These are phyloP conservation scores for Esox lucius DNA, from an alignment of 2,797 vertebrate species.

Conservation along the genomic window DNA sequence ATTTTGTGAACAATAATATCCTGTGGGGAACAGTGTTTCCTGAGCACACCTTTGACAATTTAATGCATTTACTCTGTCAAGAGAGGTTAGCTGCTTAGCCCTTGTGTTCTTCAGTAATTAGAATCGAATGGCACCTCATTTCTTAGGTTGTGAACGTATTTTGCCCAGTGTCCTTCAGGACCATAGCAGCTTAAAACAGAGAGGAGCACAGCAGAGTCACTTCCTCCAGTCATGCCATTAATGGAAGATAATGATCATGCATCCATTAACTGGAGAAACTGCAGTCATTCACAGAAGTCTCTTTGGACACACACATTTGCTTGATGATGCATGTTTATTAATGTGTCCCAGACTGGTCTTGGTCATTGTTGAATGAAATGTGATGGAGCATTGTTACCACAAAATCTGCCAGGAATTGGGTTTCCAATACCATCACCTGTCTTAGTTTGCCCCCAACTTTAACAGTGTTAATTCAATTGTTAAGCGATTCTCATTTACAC, in stretches of 20 bases:
- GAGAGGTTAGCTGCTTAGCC: not conserved
- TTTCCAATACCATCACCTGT: too few relatives aligned
- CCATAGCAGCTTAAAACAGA: not conserved
- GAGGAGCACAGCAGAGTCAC: not conserved
- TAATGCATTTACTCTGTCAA: not conserved
- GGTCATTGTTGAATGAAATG: not conserved
- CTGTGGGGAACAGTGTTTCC: not conserved
- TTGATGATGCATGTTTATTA: not conserved
- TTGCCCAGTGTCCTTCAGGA: not conserved
- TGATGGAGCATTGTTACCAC: too few relatives aligned
- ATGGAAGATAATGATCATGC: not conserved
- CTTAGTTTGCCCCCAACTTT: too few relatives aligned
- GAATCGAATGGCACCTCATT: not conserved
- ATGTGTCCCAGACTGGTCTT: not conserved
- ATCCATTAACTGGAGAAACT: not conserved
- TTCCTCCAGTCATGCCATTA: not conserved
- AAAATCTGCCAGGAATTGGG: too few relatives aligned
- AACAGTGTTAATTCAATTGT: too few relatives aligned
- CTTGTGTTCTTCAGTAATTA: not conserved
- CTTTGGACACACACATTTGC: constrained; percentile 3
- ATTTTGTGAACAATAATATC: not conserved
- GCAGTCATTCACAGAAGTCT: not conserved
- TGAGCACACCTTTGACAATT: not conserved
- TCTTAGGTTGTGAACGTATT: not conserved
- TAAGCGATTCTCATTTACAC: too few relatives aligned